phyloP scores from a whole-genome alignment of 2,888 invertebrate genomes.

The Drosophila peninsularis region DNA sequence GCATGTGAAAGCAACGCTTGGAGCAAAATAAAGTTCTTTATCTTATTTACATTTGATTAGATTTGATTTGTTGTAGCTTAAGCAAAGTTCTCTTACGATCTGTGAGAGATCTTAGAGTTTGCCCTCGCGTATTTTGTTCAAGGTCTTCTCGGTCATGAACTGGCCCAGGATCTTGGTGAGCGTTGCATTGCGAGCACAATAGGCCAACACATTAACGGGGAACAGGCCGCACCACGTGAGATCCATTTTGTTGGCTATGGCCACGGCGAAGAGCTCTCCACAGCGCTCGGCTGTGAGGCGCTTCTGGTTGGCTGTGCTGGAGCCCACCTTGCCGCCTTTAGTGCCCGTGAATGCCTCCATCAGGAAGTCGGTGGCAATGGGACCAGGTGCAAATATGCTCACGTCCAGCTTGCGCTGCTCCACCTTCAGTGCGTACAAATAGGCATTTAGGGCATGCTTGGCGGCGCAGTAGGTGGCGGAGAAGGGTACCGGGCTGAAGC shows the following conservation, averaged over 20 bases:
- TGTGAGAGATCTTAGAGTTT: conserved; percentile 54
- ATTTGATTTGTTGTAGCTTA: not conserved
- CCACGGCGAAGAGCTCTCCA: conserved; percentile 86
- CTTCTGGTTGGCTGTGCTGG: conserved; percentile 84
- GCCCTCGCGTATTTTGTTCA: conserved; percentile 80
- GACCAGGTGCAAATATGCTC: conserved; percentile 91
- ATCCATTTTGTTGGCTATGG: conserved; percentile 86
- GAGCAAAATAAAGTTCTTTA: conserved; percentile 72
- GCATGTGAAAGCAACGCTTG: conserved; percentile 87
- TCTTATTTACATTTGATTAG: conserved; percentile 10
- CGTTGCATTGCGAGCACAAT: conserved; percentile 87
- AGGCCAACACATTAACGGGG: conserved; percentile 87
- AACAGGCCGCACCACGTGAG: conserved; percentile 90
- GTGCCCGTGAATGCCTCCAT: conserved; percentile 89
- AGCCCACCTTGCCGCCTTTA: conserved; percentile 85
- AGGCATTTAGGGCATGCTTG: conserved; percentile 92
- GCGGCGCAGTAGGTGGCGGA: conserved; percentile 90
- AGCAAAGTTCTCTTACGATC: not conserved
- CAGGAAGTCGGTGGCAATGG: conserved; percentile 89
- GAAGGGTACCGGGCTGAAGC: conserved; percentile 88
- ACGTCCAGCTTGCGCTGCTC: conserved; percentile 87
- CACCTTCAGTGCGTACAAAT: conserved; percentile 88
- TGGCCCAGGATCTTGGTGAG: conserved; percentile 62
- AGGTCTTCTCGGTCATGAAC: conserved; percentile 66
- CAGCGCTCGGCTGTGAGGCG: conserved; percentile 87